Base-by-base conservation (phyloP, 2,797 vertebrate genomes). In the Anableps anableps region DNA sequence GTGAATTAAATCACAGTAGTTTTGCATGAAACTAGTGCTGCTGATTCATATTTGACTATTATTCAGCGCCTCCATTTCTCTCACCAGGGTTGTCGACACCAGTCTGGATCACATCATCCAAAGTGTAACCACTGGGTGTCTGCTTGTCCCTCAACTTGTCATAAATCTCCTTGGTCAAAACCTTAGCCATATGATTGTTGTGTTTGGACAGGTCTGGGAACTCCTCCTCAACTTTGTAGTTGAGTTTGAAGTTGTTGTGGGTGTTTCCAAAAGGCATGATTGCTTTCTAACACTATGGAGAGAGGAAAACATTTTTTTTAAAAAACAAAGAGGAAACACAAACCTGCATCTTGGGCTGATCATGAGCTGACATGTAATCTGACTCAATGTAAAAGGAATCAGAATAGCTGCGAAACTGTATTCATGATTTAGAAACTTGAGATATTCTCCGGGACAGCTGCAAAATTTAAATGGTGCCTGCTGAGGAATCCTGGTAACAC, bases 121-220 rank as follows among this genome's bases (percentile, higher is more conserved):
- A 0, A 70, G 98, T 99, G 94, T 91, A 99, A 70, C 98, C 98
- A 0, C 96, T 98, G 3, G 97, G 94, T 0, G 98, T 99, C 94
- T 98, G 97, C 91, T 96, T 98, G 91, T 97, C 97, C 0, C 98
- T 96, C 74, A 99, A 84, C 74, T 97, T 97, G 86, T 78, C 93
- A 80, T 99, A 99, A 0, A 99, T 50, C 0, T 97, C 97, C 1
- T 87, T 95, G 79, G 95, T 97, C 88, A 99, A 94, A 13, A 75
- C 93, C 88, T 98, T 98, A 92, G 98, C 98, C 98, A 99, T 99
- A 91, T 99, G 97, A 95, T 99, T 99, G 96, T 99, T 99, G 94
- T 99, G 98, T 84, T 96, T 91, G 83, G 53, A 74, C 83, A 99
- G 95, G 94, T 99, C 97, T 0, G 98, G 98, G 84, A 34, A 99